Evolutionary conservation across 1,140 invertebrate species (phyloP).

Genomic region (Zaprionus lachaisei): DNA sequence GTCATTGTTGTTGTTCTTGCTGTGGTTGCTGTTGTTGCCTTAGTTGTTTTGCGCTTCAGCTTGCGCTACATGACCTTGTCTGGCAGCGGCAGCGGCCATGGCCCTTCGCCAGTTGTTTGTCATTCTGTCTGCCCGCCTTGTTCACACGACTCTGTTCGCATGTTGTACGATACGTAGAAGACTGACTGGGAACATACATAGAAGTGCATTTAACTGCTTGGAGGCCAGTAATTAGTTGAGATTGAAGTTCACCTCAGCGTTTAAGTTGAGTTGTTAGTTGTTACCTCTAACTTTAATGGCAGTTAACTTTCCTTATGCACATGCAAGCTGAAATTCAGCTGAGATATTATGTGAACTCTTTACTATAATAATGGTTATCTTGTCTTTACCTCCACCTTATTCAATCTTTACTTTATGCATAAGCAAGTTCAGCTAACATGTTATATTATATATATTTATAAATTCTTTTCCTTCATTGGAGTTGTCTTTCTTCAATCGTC

Average conservation of each 20-base stretch:
- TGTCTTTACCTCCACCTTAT: too few relatives aligned
- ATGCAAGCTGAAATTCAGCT: too few relatives aligned
- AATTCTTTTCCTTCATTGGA: too few relatives aligned
- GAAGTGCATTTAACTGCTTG: background rate
- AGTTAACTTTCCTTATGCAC: background rate
- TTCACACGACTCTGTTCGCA: slow-evolving; percentile 42
- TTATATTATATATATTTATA: too few relatives aligned
- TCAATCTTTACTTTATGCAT: too few relatives aligned
- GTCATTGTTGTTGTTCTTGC: slow-evolving; percentile 43
- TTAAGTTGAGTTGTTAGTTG: background rate
- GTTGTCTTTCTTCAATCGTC: too few relatives aligned
- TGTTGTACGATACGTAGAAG: background rate
- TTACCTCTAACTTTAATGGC: background rate
- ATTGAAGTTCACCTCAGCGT: background rate
- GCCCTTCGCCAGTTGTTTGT: slow-evolving; percentile 50
- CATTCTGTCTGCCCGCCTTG: slow-evolving; percentile 53
- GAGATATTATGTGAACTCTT: background rate
- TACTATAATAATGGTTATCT: too few relatives aligned
- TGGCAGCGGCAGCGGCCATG: slow-evolving; percentile 35
- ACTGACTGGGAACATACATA: background rate
- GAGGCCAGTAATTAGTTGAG: slow-evolving; percentile 7
- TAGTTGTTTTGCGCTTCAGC: background rate
- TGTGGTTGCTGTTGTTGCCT: slow-evolving; percentile 11
- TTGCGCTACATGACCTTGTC: slow-evolving; percentile 45
- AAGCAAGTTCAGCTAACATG: too few relatives aligned